These are phyloP conservation scores for Grallaria varia DNA, from an alignment of 2,113 vertebrate genomes.

Conservation along the genomic window DNA sequence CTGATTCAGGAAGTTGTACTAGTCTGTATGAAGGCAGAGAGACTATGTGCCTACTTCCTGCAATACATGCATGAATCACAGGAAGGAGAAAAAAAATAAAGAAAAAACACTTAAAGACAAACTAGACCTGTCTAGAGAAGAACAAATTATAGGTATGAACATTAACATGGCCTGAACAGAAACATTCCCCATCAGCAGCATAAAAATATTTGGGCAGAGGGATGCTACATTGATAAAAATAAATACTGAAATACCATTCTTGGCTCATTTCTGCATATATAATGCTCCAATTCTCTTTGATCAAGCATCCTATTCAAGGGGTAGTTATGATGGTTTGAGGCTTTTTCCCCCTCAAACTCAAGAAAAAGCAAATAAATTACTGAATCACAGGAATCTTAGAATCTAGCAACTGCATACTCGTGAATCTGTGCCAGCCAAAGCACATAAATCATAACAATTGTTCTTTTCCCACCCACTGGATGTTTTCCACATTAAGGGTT, in stretches of 20 bases:
- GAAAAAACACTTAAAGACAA: neutral
- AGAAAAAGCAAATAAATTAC: neutral
- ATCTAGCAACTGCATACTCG: neutral
- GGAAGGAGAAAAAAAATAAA: no score
- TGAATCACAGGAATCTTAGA: neutral
- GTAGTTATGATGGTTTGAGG: neutral
- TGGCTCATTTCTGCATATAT: neutral
- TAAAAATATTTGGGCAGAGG: neutral
- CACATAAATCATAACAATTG: neutral
- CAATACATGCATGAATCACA: neutral
- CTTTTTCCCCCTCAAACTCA: neutral
- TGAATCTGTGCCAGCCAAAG: neutral
- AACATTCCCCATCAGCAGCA: neutral
- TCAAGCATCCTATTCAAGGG: neutral
- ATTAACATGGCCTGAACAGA: neutral
- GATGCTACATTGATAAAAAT: neutral
- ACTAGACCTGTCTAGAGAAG: neutral
- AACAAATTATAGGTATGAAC: neutral
- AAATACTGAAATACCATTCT: neutral
- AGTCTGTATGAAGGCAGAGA: neutral
- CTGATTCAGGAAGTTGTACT: neutral
- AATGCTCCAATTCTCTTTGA: neutral
- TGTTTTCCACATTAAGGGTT: neutral
- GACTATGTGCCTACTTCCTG: neutral
- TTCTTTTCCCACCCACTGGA: neutral